These are phyloP conservation scores for Chelonoidis abingdonii DNA, from an alignment of 2,113 vertebrate genomes.

Conservation along the genomic window DNA sequence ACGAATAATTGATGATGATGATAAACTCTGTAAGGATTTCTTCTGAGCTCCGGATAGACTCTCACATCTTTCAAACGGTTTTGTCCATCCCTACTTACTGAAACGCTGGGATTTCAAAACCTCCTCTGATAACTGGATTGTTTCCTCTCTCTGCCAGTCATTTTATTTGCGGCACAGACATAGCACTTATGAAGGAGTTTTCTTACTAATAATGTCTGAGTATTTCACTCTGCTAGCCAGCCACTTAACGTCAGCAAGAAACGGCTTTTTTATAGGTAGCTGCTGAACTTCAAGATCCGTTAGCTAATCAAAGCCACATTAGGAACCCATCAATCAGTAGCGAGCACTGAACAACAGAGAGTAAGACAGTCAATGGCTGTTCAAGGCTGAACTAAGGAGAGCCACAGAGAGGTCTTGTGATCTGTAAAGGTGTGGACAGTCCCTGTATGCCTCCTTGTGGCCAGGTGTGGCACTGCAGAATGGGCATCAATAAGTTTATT, in stretches of 20 bases:
- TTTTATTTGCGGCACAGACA: neutral
- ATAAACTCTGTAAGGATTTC: neutral
- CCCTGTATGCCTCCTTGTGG: neutral
- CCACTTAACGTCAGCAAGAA: slow-evolving; percentile 6
- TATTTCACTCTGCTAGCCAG: neutral
- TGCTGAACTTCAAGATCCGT: neutral
- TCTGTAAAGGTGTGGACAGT: neutral
- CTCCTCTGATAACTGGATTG: neutral
- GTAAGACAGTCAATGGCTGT: neutral
- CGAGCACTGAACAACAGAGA: neutral
- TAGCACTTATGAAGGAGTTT: neutral
- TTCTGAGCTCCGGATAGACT: neutral
- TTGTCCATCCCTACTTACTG: neutral
- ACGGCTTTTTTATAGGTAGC: neutral
- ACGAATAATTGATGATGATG: neutral
- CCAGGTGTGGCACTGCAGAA: neutral
- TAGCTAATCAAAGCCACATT: slow-evolving; percentile 52
- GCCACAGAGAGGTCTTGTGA: neutral
- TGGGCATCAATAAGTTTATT: neutral
- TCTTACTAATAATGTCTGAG: neutral
- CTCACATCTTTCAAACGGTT: neutral
- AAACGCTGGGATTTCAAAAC: neutral
- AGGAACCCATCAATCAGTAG: slow-evolving; percentile 37
- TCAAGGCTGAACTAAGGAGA: slow-evolving; percentile 13
- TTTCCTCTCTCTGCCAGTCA: neutral